These are phyloP conservation scores for Sitophilus oryzae DNA, from an alignment of 1,140 invertebrate species.

Conservation along the genomic window DNA sequence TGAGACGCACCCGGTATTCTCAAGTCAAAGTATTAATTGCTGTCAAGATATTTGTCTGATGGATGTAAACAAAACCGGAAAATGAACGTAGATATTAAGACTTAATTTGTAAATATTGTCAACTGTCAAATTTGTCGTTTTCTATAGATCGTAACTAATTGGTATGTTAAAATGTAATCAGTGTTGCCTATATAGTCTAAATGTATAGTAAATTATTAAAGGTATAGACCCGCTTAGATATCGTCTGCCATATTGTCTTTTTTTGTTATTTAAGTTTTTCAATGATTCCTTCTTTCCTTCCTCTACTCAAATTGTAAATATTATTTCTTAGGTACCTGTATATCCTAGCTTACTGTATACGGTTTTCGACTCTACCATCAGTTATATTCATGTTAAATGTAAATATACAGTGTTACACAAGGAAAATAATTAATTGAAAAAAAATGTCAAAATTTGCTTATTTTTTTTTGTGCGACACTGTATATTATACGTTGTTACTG, in stretches of 20 bases:
- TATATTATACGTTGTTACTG: no score
- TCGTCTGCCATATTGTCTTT: constrained; percentile 36
- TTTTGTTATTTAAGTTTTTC: constrained; percentile 26
- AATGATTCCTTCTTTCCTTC: constrained; percentile 1
- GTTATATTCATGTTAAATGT: background rate
- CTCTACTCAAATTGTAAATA: constrained; percentile 22
- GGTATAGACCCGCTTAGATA: constrained; percentile 30
- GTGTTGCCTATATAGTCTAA: constrained; percentile 43
- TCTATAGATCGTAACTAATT: constrained; percentile 42
- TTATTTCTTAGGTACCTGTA: constrained; percentile 40
- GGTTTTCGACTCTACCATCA: constrained; percentile 14
- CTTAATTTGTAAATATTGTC: constrained; percentile 37
- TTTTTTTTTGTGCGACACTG: no score
- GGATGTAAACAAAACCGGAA: no score
- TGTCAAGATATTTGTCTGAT: no score
- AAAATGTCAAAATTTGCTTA: background rate
- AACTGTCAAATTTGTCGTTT: constrained; percentile 39
- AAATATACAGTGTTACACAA: background rate
- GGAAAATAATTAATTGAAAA: background rate
- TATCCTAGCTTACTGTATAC: constrained; percentile 42
- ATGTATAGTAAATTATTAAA: constrained; percentile 46
- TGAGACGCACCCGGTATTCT: no score
- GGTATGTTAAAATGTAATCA: constrained; percentile 42
- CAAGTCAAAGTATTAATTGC: no score
- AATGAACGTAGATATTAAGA: no score